Evolutionary conservation across 2,113 vertebrate species (phyloP), one percentile per base, ranked within the genome.

Genomic region (Hydrochoerus hydrochaeris): DNA sequence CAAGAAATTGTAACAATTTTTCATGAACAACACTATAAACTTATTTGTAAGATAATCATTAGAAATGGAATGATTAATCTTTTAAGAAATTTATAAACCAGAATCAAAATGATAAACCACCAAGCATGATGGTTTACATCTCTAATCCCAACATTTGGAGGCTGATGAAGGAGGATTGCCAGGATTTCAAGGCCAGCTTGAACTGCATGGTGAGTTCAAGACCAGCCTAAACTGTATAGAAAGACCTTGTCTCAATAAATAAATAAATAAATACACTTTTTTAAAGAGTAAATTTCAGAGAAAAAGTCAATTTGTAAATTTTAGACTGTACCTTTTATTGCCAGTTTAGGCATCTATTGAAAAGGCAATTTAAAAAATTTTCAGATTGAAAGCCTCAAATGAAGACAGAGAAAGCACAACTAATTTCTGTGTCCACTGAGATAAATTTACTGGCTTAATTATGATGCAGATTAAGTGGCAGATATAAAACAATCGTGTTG

Each of bases 381-480:
- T 98, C 88, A 85, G 95, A 97, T 90, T 91, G 82, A 94, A 97
- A 95, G 7, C 26, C 95, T 91, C 3, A 28, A 97, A 96, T 91
- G 89, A 98, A 93, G 54, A 95, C 87, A 95, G 90, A 93, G 92
- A 97, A 96, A 95, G 77, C 83, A 95, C 77, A 98, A 96, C 87
- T 97, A 58, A 96, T 98, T 88, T 98, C 88, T 97, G n/a, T 57
- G 75, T 88, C 82, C 2, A 6, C 35, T 7, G 38, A 98, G 96
- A 98, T 77, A 87, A 91, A 96, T 98, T 95, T 85, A 98, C 94
- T 97, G 92, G 92, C 97, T 97, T 98, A 98, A 98, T 98, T 98
- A 98, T 98, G 97, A 98, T 97, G 71, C 95, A 97, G 98, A 98
- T 98, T 97, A 98, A 82, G 49, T 97, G 73, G 91, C 95, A 98